Conservation (phyloP, 2,113 vertebrate genomes). For the Arizona elegans region DNA sequence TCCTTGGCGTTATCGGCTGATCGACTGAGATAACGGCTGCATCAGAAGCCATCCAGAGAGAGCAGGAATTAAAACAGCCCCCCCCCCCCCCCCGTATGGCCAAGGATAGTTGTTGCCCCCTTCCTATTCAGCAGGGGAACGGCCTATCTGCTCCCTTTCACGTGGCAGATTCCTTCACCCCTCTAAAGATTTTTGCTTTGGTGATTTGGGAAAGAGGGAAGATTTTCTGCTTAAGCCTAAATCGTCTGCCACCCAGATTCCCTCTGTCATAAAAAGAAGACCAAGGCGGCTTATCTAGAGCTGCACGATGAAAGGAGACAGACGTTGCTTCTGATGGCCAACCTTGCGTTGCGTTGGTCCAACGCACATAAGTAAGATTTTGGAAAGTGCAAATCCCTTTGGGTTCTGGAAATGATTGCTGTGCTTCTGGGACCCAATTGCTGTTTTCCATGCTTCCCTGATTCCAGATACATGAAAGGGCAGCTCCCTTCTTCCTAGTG, state of each 20-base stretch:
- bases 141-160: background rate
- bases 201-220: background rate
- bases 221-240: background rate
- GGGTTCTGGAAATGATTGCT: background rate
- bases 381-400: background rate
- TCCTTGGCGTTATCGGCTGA: background rate
- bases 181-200: background rate
- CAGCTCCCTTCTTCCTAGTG: background rate
- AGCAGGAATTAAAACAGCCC: background rate
- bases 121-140: too few species aligned
- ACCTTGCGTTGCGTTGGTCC: background rate
- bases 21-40: background rate
- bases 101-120: background rate
- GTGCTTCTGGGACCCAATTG: background rate
- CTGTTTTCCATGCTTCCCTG: background rate
- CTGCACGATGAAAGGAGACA: background rate
- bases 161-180: background rate
- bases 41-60: background rate
- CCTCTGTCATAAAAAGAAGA: background rate
- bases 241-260: background rate
- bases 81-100: too few species aligned
- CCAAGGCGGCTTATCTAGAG: background rate
- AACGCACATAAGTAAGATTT: background rate
- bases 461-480: background rate
- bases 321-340: background rate